phyloP scores from a whole-genome alignment of 2,888 invertebrate species.

The Ecdyonurus torrentis region DNA sequence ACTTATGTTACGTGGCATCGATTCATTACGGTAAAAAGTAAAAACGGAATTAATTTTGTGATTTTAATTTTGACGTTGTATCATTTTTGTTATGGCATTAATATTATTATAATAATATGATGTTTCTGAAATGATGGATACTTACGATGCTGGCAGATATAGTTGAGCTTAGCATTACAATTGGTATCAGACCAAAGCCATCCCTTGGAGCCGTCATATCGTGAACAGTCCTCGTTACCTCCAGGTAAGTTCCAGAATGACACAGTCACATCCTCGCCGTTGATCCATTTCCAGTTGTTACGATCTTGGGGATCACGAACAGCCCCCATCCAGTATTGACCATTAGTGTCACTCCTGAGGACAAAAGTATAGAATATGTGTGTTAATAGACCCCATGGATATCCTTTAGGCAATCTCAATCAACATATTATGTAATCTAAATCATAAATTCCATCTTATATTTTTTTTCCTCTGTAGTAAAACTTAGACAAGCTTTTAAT shows the following conservation, averaged over 20 bases:
- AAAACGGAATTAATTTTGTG: too few species aligned
- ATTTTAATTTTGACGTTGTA: background rate
- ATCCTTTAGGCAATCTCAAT: too few species aligned
- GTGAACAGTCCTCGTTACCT: constrained; percentile 66
- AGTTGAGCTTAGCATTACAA: constrained; percentile 67
- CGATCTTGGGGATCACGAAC: constrained; percentile 63
- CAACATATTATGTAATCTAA: too few species aligned
- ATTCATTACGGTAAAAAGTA: background rate
- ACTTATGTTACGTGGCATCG: background rate
- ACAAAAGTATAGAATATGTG: too few species aligned
- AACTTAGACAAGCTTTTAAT: too few species aligned
- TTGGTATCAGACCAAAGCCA: constrained; percentile 92
- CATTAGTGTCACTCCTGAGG: constrained; percentile 73
- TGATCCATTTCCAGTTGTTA: constrained; percentile 78
- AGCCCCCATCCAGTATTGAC: constrained; percentile 91
- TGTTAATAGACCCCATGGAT: too few species aligned
- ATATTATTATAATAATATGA: background rate
- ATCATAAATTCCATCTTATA: too few species aligned
- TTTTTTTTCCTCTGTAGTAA: too few species aligned
- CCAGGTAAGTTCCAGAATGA: constrained; percentile 86
- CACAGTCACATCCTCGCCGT: constrained; percentile 70
- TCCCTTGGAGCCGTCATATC: constrained; percentile 83
- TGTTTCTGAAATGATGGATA: background rate
- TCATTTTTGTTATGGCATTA: background rate
- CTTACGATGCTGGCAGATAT: constrained; percentile 81